Percentiles rank a stretch among this genome's conserved stretches.
phyloP scores from a whole-genome alignment of 2,797 vertebrate genomes.

The Rallus crepitans region DNA sequence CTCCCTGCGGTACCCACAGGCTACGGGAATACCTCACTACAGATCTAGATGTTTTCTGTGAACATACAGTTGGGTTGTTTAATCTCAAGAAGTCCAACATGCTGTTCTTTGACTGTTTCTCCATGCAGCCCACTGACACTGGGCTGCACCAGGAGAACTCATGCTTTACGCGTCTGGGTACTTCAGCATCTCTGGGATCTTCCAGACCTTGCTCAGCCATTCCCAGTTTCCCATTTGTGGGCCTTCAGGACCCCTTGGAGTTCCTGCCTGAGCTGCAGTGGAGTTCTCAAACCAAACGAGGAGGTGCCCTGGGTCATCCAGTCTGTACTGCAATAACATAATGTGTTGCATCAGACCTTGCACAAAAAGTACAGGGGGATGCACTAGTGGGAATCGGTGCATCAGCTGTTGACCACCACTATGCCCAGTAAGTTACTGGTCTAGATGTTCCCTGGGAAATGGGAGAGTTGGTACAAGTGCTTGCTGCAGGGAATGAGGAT shows the following conservation, averaged over 20 bases:
- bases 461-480: neutral
- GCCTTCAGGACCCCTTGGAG: neutral
- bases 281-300: neutral
- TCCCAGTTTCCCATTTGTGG: neutral
- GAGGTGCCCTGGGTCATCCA: neutral
- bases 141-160: neutral
- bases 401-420: neutral
- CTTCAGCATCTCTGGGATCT: neutral
- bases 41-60: neutral
- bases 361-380: neutral
- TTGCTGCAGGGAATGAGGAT: neutral
- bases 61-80: neutral
- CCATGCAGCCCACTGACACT: neutral
- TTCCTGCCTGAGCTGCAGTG: neutral
- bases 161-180: neutral
- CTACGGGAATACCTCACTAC: neutral
- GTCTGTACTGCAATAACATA: fast-evolving
- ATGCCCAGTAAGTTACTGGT: neutral
- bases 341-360: neutral
- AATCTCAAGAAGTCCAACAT: neutral
- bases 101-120: neutral
- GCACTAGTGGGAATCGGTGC: neutral
- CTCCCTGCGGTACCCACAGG: neutral
- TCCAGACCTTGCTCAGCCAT: neutral
- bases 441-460: neutral